Base-by-base conservation (phyloP, 2,113 vertebrate species). In the Odocoileus hemionus region DNA sequence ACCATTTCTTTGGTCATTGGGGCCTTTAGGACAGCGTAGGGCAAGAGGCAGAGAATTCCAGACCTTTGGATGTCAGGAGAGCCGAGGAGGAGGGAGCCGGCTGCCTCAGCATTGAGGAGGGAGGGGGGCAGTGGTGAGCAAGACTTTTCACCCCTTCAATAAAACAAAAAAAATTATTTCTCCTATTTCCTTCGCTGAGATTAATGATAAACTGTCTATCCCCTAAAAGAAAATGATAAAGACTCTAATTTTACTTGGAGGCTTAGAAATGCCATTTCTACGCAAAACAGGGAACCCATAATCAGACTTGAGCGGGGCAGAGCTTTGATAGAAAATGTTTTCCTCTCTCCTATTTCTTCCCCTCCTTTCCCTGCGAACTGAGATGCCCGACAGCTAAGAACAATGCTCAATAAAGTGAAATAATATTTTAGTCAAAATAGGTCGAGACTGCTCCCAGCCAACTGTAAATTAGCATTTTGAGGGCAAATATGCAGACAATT, bases 401-500 rank as follows among this genome's bases (percentile, higher is more conserved):
- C 98, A 97, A 99, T 98, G 98, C 99, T 98, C 99, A 99, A 98
- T 98, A 98, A 99, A 99, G 99, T 99, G 99, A 99, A 99, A 99
- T 99, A 98, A 98, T 98, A 99, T 99, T 98, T 99, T 98, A 98
- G 99, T 99, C 99, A 98, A 99, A 99, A 98, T 98, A 99, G 99
- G 98, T 99, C 94, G 98, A 98, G 98, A 99, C 99, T 98, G 99
- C 99, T 99, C 88, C 99, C 99, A 99, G 99, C 99, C 99, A 99
- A 99, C 99, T 99, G 99, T 99, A 99, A 99, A 99, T 99, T 99
- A 99, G 99, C 99, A 99, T 99, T 99, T 99, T 99, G 99, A 99
- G 99, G 99, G 99, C 99, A 99, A 99, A 99, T 99, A 99, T 99
- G 99, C 99, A 99, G 99, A 99, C 99, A 99, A 99, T 99, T 99